Evolutionary conservation across 2,888 invertebrate genomes (phyloP).

Genomic region (Branchellion lobata): DNA sequence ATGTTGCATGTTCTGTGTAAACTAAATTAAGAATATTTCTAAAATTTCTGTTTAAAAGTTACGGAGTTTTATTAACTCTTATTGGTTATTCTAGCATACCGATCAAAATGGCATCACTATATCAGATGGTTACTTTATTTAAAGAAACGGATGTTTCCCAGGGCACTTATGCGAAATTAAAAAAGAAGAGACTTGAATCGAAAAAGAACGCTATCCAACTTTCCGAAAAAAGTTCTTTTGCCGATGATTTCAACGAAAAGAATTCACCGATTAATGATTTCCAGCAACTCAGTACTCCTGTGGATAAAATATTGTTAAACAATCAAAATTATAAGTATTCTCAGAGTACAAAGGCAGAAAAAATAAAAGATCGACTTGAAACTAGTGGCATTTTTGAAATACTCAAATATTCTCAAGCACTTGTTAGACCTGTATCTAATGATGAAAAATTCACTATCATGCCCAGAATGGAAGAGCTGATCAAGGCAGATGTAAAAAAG

Average conservation of each 20-base stretch:
- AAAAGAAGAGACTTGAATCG: neutral
- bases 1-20: too few species aligned
- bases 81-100: too few species aligned
- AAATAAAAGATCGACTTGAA: neutral
- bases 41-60: too few species aligned
- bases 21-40: too few species aligned
- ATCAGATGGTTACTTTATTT: neutral
- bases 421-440: neutral
- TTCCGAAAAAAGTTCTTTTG: neutral
- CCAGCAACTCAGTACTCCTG: neutral
- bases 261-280: neutral
- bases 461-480: neutral
- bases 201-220: neutral
- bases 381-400: neutral
- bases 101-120: neutral
- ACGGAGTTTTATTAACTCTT: too few species aligned
- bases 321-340: neutral
- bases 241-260: neutral
- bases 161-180: slow-evolving; percentile 1
- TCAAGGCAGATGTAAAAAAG: neutral
- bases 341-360: neutral
- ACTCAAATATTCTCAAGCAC: neutral
- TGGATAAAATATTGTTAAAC: neutral
- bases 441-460: neutral
- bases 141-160: neutral